Percentiles rank a stretch among this genome's conserved stretches.
These are phyloP conservation scores for Calliphora vomitoria DNA, from an alignment of 2,888 invertebrate genomes.

Conservation along the genomic window DNA sequence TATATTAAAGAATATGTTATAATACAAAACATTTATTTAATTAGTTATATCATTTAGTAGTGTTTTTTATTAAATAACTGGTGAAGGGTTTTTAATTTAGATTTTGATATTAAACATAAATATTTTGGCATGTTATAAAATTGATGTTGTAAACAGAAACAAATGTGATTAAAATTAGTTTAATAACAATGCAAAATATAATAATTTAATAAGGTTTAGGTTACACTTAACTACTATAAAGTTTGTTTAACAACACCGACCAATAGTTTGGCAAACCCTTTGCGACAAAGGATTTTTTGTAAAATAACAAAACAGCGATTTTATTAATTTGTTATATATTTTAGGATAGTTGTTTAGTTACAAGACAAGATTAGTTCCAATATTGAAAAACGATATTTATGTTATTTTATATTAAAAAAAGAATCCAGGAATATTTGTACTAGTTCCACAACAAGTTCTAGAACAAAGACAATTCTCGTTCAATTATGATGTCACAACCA, in stretches of 20 bases:
- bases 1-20: not conserved
- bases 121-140: constrained; percentile 67
- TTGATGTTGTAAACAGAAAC: constrained; percentile 67
- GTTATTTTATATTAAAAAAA: too few species aligned
- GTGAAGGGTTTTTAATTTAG: constrained; percentile 65
- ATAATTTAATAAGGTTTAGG: constrained; percentile 22
- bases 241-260: not conserved
- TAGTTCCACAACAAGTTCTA: too few species aligned
- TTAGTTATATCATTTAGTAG: constrained; percentile 17
- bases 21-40: not conserved
- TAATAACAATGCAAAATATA: constrained; percentile 18
- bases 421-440: too few species aligned
- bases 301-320: not conserved
- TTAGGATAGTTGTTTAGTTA: too few species aligned
- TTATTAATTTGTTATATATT: too few species aligned
- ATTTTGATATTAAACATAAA: constrained; percentile 24
- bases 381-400: too few species aligned
- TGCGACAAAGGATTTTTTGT: not conserved
- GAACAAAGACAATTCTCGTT: too few species aligned
- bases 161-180: constrained; percentile 55
- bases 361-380: too few species aligned
- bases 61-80: constrained; percentile 40
- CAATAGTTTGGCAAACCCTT: not conserved
- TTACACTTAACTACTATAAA: constrained; percentile 29
- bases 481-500: too few species aligned